Evolutionary conservation across 2,797 vertebrate genomes (phyloP).

Genomic region (Myiotriccus ornatus): DNA sequence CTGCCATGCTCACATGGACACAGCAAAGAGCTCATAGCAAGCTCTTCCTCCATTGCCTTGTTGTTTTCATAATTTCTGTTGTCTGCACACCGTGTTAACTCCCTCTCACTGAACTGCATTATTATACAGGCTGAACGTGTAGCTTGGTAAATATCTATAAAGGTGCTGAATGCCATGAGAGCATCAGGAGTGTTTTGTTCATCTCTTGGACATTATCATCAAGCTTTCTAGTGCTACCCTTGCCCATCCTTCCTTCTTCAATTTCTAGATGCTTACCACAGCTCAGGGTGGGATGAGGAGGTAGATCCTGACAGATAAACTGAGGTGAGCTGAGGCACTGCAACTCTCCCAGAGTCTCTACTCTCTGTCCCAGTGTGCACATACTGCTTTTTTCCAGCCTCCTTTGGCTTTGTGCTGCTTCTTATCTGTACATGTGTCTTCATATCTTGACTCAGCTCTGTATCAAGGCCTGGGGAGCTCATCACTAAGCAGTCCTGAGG

Average conservation of each 20-base stretch:
- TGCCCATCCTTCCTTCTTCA: background rate
- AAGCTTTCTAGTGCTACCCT: background rate
- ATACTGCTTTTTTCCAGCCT: background rate
- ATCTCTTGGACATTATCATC: background rate
- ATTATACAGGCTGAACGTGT: background rate
- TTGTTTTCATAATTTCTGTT: background rate
- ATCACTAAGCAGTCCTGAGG: background rate
- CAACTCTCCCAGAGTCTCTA: background rate
- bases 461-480: background rate
- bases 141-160: background rate
- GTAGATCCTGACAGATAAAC: background rate
- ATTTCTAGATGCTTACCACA: background rate
- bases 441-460: background rate
- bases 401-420: background rate
- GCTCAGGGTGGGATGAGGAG: background rate
- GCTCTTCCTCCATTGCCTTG: background rate
- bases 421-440: background rate
- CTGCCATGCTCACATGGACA: fast-evolving
- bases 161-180: background rate
- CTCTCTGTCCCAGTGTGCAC: background rate
- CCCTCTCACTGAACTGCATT: background rate
- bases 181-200: background rate
- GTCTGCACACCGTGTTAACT: background rate
- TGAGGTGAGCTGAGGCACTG: background rate
- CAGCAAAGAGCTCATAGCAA: background rate